Evolutionary conservation across 2,888 invertebrate species (phyloP), one percentile per base, ranked within the genome.

Genomic region (Tuta absoluta): DNA sequence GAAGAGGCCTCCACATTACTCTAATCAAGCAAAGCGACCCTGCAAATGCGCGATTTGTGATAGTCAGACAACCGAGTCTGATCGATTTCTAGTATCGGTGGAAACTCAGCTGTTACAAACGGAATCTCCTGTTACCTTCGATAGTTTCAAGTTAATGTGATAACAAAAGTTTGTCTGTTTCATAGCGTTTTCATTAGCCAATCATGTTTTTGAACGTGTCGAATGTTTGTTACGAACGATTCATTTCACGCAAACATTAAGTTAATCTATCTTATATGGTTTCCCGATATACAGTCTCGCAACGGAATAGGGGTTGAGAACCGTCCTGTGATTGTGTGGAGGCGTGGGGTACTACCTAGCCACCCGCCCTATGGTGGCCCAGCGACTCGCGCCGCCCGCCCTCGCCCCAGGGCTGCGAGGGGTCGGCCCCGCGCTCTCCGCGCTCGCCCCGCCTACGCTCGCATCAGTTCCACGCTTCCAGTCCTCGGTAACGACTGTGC

Each of bases 311-410:
- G 80, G 86, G 85, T 85, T 81, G 81, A 82, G 84, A 84, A 85
- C 82, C 82, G 84, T 86, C 76, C 78, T 81, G 83, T 88, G 88
- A 87, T 89, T 87, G 85, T 82, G 77, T 81, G 80, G 80, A 82
- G 82, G 83, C 77, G 84, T 80, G 75, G 79, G 74, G 68, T 76
- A 75, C 75, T 28, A 56, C 62, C 62, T 21, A 37, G 21, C 80
- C 81, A 77, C 79, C 77, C 74, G 75, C 71, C 78, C 78, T 81
- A 71, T 75, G 79, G 78, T 77, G 82, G 83, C 84, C 82, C 85
- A 82, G 76, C 71, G 78, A 76, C 79, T 76, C 78, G 79, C 80
- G 73, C 77, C 73, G 73, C 68, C 71, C 70, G 64, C 67, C 38
- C 33, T 33, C 33, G 33, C 33, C 53, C 28, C 12, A 45, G 57